Percentiles rank a stretch among this genome's conserved stretches.
Conservation (phyloP, 2,797 vertebrate genomes). For the Pseudocheirus occidentalis region DNA sequence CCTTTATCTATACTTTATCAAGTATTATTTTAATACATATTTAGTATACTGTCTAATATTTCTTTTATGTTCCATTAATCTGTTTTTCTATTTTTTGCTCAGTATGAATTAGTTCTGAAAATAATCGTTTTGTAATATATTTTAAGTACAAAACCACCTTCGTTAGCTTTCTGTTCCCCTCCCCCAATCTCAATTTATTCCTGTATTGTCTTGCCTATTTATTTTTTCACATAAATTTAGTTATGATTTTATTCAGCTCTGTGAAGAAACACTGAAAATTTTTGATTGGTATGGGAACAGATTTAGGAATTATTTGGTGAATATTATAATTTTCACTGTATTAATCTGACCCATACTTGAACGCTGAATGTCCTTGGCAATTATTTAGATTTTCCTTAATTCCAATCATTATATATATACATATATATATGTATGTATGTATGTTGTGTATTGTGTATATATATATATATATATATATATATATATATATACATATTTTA, state of each 20-base stretch:
- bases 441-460: too few species aligned
- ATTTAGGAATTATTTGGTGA: background rate
- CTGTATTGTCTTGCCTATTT: background rate
- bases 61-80: too few species aligned
- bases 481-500: too few species aligned
- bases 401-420: background rate
- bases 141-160: background rate
- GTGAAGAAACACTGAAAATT: background rate
- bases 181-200: background rate
- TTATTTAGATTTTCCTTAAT: background rate
- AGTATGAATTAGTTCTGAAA: background rate
- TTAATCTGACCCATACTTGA: background rate
- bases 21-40: too few species aligned
- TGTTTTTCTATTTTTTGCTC: too few species aligned
- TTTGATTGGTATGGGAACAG: background rate
- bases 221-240: background rate
- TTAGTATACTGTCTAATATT: too few species aligned
- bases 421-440: too few species aligned
- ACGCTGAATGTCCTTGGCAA: background rate
- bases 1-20: too few species aligned
- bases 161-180: background rate
- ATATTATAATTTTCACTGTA: slow-evolving; percentile 61
- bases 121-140: background rate
- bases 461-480: too few species aligned
- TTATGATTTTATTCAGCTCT: background rate